phyloP scores from a whole-genome alignment of 2,797 vertebrate genomes.

The Pogoniulus pusillus region DNA sequence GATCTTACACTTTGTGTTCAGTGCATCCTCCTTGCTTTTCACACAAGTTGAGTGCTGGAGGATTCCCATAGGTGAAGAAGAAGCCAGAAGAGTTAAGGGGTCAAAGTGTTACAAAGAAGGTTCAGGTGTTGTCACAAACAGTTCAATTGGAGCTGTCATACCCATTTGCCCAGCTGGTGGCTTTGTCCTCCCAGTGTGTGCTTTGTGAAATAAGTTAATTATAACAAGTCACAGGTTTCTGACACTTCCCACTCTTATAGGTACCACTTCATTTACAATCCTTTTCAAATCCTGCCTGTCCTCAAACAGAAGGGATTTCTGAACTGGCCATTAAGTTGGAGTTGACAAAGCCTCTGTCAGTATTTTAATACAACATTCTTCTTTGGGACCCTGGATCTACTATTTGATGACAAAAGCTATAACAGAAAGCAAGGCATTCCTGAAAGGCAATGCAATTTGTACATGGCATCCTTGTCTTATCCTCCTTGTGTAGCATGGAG shows the following conservation, averaged over 20 bases:
- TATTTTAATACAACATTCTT: neutral
- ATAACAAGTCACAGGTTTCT: neutral
- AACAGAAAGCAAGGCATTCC: slow-evolving; percentile 30
- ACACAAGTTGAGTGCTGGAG: neutral
- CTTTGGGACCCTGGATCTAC: neutral
- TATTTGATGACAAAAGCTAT: slow-evolving; percentile 16
- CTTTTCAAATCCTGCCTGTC: slow-evolving; percentile 6
- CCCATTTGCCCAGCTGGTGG: rapidly evolving
- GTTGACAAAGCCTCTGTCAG: neutral
- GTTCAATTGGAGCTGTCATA: neutral
- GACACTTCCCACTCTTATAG: neutral
- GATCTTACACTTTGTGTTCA: neutral
- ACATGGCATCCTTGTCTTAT: slow-evolving; percentile 29
- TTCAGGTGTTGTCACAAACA: neutral
- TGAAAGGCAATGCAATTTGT: slow-evolving; percentile 44
- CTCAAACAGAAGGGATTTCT: neutral
- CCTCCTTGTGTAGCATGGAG: neutral
- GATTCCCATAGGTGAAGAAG: neutral
- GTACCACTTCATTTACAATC: slow-evolving; percentile 5
- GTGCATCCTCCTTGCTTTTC: neutral
- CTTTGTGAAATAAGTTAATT: neutral
- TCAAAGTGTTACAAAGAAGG: neutral
- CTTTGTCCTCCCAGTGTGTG: neutral
- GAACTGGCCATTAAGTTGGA: neutral
- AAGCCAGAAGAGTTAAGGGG: neutral